Evolutionary conservation across 2,113 vertebrate species (phyloP), one percentile per base, ranked within the genome.

Genomic region (Tapirus terrestris): DNA sequence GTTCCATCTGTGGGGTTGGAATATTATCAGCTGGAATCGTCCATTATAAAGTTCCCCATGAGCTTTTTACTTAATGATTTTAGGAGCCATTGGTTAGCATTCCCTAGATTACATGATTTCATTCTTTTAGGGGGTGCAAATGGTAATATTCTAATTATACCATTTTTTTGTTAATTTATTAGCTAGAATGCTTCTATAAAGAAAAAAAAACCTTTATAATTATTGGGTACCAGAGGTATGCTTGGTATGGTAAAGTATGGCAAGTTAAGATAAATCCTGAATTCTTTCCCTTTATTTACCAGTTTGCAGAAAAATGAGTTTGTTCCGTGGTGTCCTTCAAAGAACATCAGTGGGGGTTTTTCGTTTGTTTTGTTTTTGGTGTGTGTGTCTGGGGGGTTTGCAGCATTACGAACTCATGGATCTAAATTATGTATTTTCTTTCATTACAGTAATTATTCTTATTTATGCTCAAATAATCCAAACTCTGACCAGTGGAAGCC

Each of bases 371-470:
- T 89, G 6, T 63, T 63, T 63, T 27, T 9, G n/a, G 65, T 9
- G 2, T 45, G 43, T 60, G 48, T 53, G 11, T 43, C 23, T 45
- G 43, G 58, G 43, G 77, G 58, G 61, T 25, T 88, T 48, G 20
- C 10, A 91, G n/a, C 0, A n/a, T 91, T 85, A 63, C 92, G 18
- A 67, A 92, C n/a, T 91, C 18, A 27, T 20, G 29, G 20, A 29
- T 93, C 39, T 83, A 73, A 45, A 70, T 83, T 70, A 39, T 31
- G 3, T 80, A 39, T 93, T 94, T 97, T 60, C 73, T 94, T 90
- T 88, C 36, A 65, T 45, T 92, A 11, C 6, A 68, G n/a, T 43
- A 33, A 84, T 61, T 76, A 81, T 80, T 85, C 43, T 61, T 33
- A 86, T n/a, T 80, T 27, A 43, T 89, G 53, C 72, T 88, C 43